Conservation (phyloP, 2,888 invertebrate genomes). For the Crocallis elinguaria region DNA sequence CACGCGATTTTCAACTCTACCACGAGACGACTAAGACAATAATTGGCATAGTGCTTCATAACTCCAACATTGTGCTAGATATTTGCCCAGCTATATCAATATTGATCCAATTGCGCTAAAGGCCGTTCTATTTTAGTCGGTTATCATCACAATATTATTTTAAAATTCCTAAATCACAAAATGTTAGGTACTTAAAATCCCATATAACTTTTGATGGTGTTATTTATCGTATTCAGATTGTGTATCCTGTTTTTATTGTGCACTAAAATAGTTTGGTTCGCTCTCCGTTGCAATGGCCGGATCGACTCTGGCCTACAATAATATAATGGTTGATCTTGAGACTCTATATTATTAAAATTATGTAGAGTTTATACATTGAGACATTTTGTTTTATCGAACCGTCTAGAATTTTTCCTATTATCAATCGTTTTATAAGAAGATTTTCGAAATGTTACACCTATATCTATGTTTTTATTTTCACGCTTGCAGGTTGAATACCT, state of each 20-base stretch:
- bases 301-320: background rate
- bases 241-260: constrained; percentile 13
- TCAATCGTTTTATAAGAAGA: too few relatives aligned
- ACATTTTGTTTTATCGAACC: too few relatives aligned
- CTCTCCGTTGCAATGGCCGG: background rate
- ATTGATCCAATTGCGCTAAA: constrained; percentile 52
- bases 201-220: constrained; percentile 12
- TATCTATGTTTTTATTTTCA: too few relatives aligned
- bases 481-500: too few relatives aligned
- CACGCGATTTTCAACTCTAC: constrained; percentile 10
- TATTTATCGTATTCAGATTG: constrained; percentile 4
- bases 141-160: constrained; percentile 40
- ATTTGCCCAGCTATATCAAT: constrained; percentile 47
- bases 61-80: constrained; percentile 20
- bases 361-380: too few relatives aligned
- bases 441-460: too few relatives aligned
- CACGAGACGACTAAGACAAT: background rate
- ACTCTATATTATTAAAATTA: too few relatives aligned
- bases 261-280: background rate
- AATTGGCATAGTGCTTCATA: background rate
- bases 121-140: constrained; percentile 51
- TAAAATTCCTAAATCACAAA: constrained; percentile 21
- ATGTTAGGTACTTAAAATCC: constrained; percentile 7
- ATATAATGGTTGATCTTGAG: background rate
- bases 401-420: too few relatives aligned